Conservation (phyloP, 1,140 invertebrate genomes). For the Orius insidiosus region DNA sequence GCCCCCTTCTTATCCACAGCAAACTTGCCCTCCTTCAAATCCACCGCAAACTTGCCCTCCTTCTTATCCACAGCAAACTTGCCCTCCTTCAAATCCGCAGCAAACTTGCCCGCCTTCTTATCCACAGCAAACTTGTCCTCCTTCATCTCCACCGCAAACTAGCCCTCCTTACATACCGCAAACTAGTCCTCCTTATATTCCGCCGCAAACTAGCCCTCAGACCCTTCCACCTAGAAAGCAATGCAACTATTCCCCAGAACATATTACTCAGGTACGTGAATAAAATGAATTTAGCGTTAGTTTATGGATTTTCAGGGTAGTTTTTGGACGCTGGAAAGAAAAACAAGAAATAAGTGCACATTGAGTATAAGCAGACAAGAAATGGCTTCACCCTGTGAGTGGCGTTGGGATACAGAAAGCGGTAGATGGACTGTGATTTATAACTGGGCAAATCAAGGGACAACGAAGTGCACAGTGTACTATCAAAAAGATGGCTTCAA, state of each 20-base stretch:
- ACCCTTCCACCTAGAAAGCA: too few species aligned
- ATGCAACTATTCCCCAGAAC: too few species aligned
- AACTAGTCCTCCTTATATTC: background rate
- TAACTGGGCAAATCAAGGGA: background rate
- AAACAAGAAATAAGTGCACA: background rate
- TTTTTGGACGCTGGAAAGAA: slow-evolving; percentile 2
- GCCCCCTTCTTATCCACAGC: too few species aligned
- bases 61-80: too few species aligned
- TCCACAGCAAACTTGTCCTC: too few species aligned
- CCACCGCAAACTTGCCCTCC: too few species aligned
- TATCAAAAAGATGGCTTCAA: background rate
- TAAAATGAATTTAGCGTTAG: background rate
- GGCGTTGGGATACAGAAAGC: background rate
- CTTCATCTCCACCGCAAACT: too few species aligned
- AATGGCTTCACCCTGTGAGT: background rate
- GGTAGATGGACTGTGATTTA: slow-evolving; percentile 3
- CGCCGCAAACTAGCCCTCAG: background rate
- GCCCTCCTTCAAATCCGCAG: too few species aligned
- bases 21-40: too few species aligned
- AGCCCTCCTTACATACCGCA: too few species aligned
- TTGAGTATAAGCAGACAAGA: background rate
- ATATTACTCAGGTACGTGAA: too few species aligned
- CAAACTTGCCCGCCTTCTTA: too few species aligned
- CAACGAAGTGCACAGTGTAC: background rate
- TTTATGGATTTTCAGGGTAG: background rate